These are phyloP conservation scores for Corbicula japonica DNA, from an alignment of 2,888 invertebrate species.

Conservation along the genomic window DNA sequence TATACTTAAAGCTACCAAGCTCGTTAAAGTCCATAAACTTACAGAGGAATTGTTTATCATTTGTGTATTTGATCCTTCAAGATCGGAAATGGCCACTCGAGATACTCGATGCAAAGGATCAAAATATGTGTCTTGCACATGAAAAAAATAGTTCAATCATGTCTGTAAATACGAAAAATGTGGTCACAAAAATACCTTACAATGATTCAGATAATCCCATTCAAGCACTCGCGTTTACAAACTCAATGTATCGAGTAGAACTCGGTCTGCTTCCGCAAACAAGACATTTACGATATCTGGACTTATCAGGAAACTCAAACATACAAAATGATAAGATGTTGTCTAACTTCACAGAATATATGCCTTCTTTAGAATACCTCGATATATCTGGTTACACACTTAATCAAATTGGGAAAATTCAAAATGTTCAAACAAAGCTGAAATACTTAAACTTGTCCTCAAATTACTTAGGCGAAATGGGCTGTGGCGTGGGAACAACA, in stretches of 20 bases:
- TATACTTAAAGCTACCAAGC: not conserved
- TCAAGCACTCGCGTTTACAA: not conserved
- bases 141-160: not conserved
- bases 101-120: slow-evolving; percentile 25
- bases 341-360: not conserved
- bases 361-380: slow-evolving; percentile 25
- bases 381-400: slow-evolving; percentile 25
- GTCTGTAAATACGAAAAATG: slow-evolving; percentile 1
- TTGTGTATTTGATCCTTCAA: not conserved
- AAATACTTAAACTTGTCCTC: slow-evolving; percentile 21
- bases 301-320: slow-evolving; percentile 24
- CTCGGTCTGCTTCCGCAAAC: not conserved
- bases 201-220: not conserved
- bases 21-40: not conserved
- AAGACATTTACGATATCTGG: slow-evolving; percentile 2
- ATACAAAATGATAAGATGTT: not conserved
- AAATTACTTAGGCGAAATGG: slow-evolving; percentile 32
- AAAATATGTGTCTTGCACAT: slow-evolving; percentile 25
- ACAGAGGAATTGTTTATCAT: not conserved
- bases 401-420: not conserved
- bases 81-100: not conserved
- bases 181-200: not conserved
- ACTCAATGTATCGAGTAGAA: not conserved
- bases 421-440: slow-evolving; percentile 20
- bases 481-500: not conserved